phyloP scores from a whole-genome alignment of 2,113 vertebrate genomes.

The Vidua macroura region DNA sequence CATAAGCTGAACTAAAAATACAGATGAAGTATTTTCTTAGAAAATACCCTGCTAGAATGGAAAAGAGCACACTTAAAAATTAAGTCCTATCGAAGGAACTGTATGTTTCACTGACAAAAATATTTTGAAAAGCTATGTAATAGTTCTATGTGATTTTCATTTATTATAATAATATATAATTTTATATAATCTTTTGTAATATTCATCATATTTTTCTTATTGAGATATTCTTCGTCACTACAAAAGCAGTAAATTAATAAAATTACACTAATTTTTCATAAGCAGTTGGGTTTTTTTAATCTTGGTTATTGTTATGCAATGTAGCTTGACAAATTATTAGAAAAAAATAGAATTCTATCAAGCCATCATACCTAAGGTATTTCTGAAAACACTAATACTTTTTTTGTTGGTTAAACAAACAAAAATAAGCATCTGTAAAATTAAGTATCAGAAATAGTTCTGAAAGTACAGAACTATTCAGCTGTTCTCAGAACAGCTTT shows the following conservation, averaged over 20 bases:
- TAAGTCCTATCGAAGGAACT: not conserved
- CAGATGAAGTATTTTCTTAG: not conserved
- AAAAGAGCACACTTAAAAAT: not conserved
- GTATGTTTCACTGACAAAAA: not conserved
- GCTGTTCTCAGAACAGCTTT: not conserved
- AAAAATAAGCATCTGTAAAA: not conserved
- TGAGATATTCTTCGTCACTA: not conserved
- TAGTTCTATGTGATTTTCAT: not conserved
- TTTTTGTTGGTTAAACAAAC: not conserved
- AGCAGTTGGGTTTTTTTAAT: not conserved
- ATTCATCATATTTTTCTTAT: not conserved
- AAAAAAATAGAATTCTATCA: not conserved
- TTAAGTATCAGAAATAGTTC: not conserved
- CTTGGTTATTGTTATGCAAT: not conserved
- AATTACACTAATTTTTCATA: not conserved
- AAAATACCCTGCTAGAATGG: not conserved
- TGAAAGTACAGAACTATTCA: not conserved
- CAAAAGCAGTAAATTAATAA: not conserved
- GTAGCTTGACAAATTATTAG: not conserved
- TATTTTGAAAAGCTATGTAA: not conserved
- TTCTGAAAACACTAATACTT: not conserved
- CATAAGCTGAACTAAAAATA: not conserved
- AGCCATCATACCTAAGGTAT: not conserved
- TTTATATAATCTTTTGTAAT: too few species aligned
- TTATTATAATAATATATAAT: not conserved